phyloP scores from a whole-genome alignment of 1,140 invertebrate genomes.

The Apis dorsata region DNA sequence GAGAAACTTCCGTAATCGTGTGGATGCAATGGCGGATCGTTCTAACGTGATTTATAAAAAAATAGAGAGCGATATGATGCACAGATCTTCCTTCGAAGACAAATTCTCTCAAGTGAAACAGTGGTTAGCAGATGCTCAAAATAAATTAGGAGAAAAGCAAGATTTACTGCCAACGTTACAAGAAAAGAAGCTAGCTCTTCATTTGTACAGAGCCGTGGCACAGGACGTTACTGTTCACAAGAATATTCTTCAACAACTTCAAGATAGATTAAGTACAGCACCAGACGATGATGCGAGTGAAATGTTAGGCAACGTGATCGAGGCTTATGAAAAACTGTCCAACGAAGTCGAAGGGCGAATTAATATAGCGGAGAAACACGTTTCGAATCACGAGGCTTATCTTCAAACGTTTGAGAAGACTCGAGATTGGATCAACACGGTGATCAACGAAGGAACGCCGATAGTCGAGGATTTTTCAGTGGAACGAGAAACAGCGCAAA shows the following conservation, averaged over 20 bases:
- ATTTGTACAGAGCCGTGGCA: slow-evolving; percentile 86
- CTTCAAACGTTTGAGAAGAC: slow-evolving; percentile 88
- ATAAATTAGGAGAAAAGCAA: slow-evolving; percentile 84
- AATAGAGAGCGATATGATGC: slow-evolving; percentile 91
- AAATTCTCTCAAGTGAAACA: slow-evolving; percentile 90
- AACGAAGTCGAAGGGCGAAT: slow-evolving; percentile 86
- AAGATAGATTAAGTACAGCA: slow-evolving; percentile 86
- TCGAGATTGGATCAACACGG: slow-evolving; percentile 86
- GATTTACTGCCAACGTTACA: slow-evolving; percentile 88
- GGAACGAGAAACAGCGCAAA: slow-evolving; percentile 88
- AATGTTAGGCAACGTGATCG: slow-evolving; percentile 85
- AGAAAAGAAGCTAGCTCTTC: slow-evolving; percentile 92
- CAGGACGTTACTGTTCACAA: slow-evolving; percentile 92
- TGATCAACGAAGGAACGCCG: slow-evolving; percentile 85
- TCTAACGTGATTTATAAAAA: slow-evolving; percentile 91
- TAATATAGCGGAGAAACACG: slow-evolving; percentile 85
- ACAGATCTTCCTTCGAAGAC: slow-evolving; percentile 94
- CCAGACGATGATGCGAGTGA: slow-evolving; percentile 88
- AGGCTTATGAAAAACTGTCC: slow-evolving; percentile 85
- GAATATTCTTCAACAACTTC: slow-evolving; percentile 88
- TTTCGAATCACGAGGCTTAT: slow-evolving; percentile 91
- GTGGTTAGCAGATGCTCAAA: slow-evolving; percentile 88
- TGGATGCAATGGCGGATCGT: slow-evolving; percentile 91
- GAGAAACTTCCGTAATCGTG: slow-evolving; percentile 88
- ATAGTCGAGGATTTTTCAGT: slow-evolving; percentile 85